A percentile compares a stretch with the other conserved stretches of the same genome.
Conservation (phyloP, 1,140 invertebrate genomes). For the Anthonomus grandis region DNA sequence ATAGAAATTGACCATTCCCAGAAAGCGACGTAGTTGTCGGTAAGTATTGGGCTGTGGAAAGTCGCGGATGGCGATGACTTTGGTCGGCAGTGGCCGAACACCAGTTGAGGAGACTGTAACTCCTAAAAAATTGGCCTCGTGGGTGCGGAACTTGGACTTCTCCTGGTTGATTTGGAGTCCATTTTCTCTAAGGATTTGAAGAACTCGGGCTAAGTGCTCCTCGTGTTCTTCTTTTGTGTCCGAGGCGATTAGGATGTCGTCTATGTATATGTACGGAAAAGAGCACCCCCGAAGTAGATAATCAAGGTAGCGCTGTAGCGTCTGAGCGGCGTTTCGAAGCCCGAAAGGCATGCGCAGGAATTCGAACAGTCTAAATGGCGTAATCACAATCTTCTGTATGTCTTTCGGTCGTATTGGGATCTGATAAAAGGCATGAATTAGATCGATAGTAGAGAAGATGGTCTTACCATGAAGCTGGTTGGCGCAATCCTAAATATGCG, state of each 20-base stretch:
- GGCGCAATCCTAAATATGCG: constrained; percentile 41
- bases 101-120: neutral
- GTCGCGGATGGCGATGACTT: neutral
- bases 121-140: neutral
- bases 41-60: neutral
- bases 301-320: constrained; percentile 5
- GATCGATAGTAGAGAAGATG: neutral
- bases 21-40: neutral
- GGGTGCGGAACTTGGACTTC: neutral
- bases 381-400: constrained; percentile 46
- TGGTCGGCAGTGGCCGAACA: neutral
- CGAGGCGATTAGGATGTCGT: constrained; percentile 10
- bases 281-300: too few species aligned
- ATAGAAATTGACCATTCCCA: constrained; percentile 2
- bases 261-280: constrained; percentile 12
- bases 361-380: constrained; percentile 47
- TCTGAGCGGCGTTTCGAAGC: constrained; percentile 13
- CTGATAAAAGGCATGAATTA: neutral
- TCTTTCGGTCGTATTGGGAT: constrained; percentile 41
- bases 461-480: neutral
- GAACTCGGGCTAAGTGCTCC: neutral
- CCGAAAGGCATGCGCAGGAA: constrained; percentile 28
- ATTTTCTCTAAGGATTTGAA: too few species aligned
- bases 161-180: neutral
- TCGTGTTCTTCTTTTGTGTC: neutral